Conservation (phyloP, 2,888 invertebrate genomes). For the Embidobia sp. region DNA sequence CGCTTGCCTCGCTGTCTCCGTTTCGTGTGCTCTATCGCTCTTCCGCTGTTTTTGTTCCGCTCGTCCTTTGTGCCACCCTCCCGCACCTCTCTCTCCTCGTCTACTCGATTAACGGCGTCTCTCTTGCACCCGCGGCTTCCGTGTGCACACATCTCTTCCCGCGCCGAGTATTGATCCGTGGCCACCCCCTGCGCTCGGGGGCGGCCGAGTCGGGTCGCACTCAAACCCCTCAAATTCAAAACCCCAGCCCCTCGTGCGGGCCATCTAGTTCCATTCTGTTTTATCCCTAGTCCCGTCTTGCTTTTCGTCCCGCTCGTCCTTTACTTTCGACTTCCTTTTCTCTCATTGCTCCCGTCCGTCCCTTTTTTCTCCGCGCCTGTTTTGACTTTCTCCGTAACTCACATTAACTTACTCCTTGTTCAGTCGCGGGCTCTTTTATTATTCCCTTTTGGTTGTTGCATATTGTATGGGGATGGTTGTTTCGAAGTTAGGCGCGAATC, state of each 20-base stretch:
- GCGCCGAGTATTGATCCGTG: slow-evolving; percentile 72
- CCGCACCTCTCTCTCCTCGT: slow-evolving; percentile 10
- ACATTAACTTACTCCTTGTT: slow-evolving; percentile 45
- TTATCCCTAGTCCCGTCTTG: slow-evolving; percentile 52
- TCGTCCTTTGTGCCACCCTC: slow-evolving; percentile 23
- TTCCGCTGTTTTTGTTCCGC: too few relatives aligned
- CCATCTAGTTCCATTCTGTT: slow-evolving; percentile 59
- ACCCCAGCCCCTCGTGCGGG: slow-evolving; percentile 52
- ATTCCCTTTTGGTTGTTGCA: slow-evolving; percentile 35
- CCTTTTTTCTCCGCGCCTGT: neutral
- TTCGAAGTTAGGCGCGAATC: too few relatives aligned
- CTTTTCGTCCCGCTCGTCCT: slow-evolving; percentile 9
- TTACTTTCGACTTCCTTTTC: neutral
- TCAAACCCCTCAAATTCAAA: slow-evolving; percentile 63
- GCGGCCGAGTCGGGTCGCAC: slow-evolving; percentile 54
- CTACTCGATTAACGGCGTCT: slow-evolving; percentile 48
- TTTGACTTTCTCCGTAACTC: slow-evolving; percentile 9
- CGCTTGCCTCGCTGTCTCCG: too few relatives aligned
- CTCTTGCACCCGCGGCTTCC: neutral
- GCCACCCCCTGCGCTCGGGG: slow-evolving; percentile 62
- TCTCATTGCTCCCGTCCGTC: neutral
- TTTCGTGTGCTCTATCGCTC: too few relatives aligned
- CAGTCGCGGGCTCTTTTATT: slow-evolving; percentile 6
- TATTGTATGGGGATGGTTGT: too few relatives aligned
- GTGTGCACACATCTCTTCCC: slow-evolving; percentile 34